These are phyloP conservation scores for Drosophila seguyi DNA, from an alignment of 1,140 invertebrate species.

Conservation along the genomic window DNA sequence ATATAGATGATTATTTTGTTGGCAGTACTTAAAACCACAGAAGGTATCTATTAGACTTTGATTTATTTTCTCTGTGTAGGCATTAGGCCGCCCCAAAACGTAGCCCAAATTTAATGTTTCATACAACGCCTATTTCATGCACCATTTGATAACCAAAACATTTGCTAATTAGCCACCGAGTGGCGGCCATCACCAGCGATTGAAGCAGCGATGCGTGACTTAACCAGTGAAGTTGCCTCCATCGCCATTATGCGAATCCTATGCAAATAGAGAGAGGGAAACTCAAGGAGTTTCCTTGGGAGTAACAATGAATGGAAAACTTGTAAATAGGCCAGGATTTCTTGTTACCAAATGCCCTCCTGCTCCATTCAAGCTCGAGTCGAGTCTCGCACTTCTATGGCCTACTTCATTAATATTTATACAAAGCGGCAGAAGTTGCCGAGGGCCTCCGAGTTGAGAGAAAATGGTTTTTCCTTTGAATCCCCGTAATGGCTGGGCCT, in stretches of 20 bases:
- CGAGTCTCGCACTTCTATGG: conserved; percentile 67
- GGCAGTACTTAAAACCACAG: too few species aligned
- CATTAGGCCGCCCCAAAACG: neutral
- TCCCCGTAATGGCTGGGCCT: conserved; percentile 47
- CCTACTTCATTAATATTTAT: conserved; percentile 83
- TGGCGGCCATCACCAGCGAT: conserved; percentile 24
- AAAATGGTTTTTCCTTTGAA: conserved; percentile 43
- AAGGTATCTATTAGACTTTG: neutral
- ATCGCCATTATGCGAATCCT: conserved; percentile 57
- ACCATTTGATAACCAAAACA: conserved; percentile 60
- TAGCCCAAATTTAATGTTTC: conserved; percentile 18
- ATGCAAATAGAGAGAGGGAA: conserved; percentile 66
- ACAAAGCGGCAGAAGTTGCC: conserved; percentile 54
- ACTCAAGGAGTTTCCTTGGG: conserved; percentile 3
- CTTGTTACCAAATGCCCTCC: conserved; percentile 70
- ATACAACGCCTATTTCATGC: conserved; percentile 38
- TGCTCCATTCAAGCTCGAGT: conserved; percentile 54
- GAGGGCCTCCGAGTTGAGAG: conserved; percentile 6
- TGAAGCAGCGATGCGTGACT: conserved; percentile 48
- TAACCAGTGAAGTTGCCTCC: conserved; percentile 36
- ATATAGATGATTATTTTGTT: too few species aligned
- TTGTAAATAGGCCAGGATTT: conserved; percentile 77
- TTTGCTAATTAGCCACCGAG: conserved; percentile 49
- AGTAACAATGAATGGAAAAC: conserved; percentile 43
- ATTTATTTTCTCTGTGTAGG: neutral